Evolutionary conservation across 2,888 invertebrate species (phyloP), one percentile per base, ranked within the genome.

Genomic region (Epinotia nisella): DNA sequence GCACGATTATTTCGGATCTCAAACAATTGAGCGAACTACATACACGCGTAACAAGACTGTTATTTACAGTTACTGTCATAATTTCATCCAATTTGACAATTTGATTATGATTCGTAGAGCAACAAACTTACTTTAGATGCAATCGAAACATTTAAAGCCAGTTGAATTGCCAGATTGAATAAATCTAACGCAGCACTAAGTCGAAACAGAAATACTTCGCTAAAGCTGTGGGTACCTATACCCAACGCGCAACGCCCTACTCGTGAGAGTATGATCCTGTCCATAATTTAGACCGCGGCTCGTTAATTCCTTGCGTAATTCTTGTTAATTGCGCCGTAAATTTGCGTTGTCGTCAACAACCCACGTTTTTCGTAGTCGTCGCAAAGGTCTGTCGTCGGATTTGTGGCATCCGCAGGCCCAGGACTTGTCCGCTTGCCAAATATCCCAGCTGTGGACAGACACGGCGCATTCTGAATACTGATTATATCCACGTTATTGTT

Each of bases 401-500:
- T 78, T 72, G 80, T 78, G 76, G 71, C 73, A 76, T 77, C 79
- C 80, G 78, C 83, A 84, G 83, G 75, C 74, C 72, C 77, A 75
- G 76, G 84, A 85, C 81, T 88, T 88, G 88, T 88, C 84, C 85
- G 84, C 80, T 87, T 90, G 92, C 91, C 92, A 93, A 93, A 92
- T 89, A 86, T 84, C 87, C 86, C 91, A 89, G 89, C 90, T 90
- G 91, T 85, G 88, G 87, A 89, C 90, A 86, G 83, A 84, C 83
- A 82, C 82, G 80, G 77, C 85, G 86, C 85, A 83, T 82, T 81
- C 86, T 85, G 93, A 91, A 93, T 92, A 91, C 91, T 90, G 91
- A 92, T 92, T 88, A 87, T 87, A 88, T 85, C 83, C 81, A 79
- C 86, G 85, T 90, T 90, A 90, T 92, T 91, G 90, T 91, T 90